Conservation (phyloP, 2,113 vertebrate species). For the Caretta caretta region DNA sequence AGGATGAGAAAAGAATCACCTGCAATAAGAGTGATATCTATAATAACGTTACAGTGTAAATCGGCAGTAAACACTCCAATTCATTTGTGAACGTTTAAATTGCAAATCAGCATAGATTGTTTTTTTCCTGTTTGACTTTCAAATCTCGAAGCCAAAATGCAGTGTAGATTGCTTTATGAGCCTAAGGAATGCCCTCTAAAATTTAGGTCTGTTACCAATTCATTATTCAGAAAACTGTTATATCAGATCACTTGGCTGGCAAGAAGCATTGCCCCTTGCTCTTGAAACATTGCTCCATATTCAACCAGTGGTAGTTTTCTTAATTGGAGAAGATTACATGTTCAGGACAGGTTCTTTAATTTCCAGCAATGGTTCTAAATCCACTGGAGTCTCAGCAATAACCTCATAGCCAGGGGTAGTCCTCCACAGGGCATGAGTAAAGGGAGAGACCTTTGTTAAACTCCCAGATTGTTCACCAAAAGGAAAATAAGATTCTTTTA, state of each 20-base stretch:
- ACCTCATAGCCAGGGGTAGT: not conserved
- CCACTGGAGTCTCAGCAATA: not conserved
- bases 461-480: not conserved
- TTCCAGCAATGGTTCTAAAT: not conserved
- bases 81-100: not conserved
- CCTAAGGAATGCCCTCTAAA: not conserved
- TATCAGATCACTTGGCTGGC: not conserved
- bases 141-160: not conserved
- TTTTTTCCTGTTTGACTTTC: not conserved
- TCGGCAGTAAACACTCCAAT: not conserved
- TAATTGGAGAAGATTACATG: not conserved
- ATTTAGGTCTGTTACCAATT: not conserved
- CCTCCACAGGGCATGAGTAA: not conserved
- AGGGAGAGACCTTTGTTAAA: not conserved
- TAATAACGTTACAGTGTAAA: not conserved
- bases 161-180: accelerated
- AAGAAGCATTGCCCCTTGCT: not conserved
- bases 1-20: not conserved
- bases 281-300: not conserved
- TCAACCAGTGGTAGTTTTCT: not conserved
- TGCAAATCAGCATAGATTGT: not conserved
- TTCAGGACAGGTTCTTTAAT: not conserved
- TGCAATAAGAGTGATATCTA: not conserved
- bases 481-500: not conserved
- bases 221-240: not conserved